A percentile compares a stretch with the other conserved stretches of the same genome.
Evolutionary conservation across 2,113 vertebrate genomes (phyloP).

Genomic region (Xiphophorus couchianus): DNA sequence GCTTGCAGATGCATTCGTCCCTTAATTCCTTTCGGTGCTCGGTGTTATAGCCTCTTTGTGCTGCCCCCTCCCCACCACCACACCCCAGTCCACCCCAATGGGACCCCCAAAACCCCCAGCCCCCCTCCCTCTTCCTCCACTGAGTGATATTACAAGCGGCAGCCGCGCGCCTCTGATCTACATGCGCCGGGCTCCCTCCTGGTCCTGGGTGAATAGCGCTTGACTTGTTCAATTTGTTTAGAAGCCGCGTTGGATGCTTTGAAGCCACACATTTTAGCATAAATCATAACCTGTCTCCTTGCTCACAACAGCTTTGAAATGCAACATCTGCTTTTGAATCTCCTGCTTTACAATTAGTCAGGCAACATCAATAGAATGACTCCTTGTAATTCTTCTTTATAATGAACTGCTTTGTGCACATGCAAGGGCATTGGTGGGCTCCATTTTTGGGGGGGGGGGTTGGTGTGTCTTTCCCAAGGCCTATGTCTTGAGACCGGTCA

Average conservation of each 20-base stretch:
- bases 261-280: slow-evolving; percentile 86
- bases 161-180: slow-evolving; percentile 82
- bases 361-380: slow-evolving; percentile 84
- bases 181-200: slow-evolving; percentile 73
- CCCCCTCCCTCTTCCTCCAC: slow-evolving; percentile 63
- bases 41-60: slow-evolving; percentile 68
- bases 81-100: slow-evolving; percentile 48
- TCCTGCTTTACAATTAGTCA: slow-evolving; percentile 83
- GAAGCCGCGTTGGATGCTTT: slow-evolving; percentile 82
- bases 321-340: slow-evolving; percentile 85
- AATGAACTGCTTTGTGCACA: slow-evolving; percentile 74
- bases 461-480: slow-evolving; percentile 26
- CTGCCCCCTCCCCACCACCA: slow-evolving; percentile 26
- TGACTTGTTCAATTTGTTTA: slow-evolving; percentile 90
- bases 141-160: slow-evolving; percentile 84
- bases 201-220: slow-evolving; percentile 86
- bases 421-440: slow-evolving; percentile 42
- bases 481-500: slow-evolving; percentile 49
- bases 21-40: slow-evolving; percentile 75
- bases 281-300: slow-evolving; percentile 86
- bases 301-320: slow-evolving; percentile 84
- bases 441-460: slow-evolving; percentile 4
- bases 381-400: slow-evolving; percentile 79
- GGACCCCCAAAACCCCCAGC: slow-evolving; percentile 65
- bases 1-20: slow-evolving; percentile 77